Evolutionary conservation across 2,888 invertebrate genomes (phyloP), one percentile per base, ranked within the genome.

Genomic region (Neuroscelio doddi): DNA sequence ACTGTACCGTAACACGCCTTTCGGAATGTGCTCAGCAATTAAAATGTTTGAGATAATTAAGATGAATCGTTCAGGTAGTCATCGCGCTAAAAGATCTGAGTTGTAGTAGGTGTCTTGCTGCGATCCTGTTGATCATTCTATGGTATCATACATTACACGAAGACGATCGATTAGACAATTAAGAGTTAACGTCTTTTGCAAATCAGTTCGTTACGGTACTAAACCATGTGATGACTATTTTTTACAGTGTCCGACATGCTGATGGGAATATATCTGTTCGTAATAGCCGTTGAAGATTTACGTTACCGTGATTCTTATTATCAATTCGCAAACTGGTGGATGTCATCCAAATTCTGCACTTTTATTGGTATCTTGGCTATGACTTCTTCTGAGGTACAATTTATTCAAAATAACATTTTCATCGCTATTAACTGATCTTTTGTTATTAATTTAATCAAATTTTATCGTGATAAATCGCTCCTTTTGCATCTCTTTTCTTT

Each of bases 261-360:
- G 41, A 91, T 91, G 90, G 91, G 91, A 3, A 76, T 91, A 51
- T 92, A 92, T 79, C 82, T 92, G 64, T 75, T 89, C 32, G 86
- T 88, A 30, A 89, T 92, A 70, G 91, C 88, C 0, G 80, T 87
- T 10, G 87, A 89, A 71, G 91, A 92, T 76, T 77, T 85, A 29
- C 86, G 86, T 46, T 90, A 86, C 75, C 85, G 90, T 1, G 86
- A 87, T 62, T 85, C 85, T 46, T 92, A 90, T 78, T 87, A 89
- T 68, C 81, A 82, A 68, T 85, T 87, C 52, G 89, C 91, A 0
- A 85, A 86, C 16, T 81, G 86, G 1, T 92, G 92, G 92, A 89
- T 89, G 78, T 86, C 88, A 5, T 91, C 91, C 0, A 89, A 88
- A 87, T 82, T 86, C n/a, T 92, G 92, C 79, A 88, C 88, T 0